Conservation (phyloP, 2,888 invertebrate species). For the Trachelus troglodyta region DNA sequence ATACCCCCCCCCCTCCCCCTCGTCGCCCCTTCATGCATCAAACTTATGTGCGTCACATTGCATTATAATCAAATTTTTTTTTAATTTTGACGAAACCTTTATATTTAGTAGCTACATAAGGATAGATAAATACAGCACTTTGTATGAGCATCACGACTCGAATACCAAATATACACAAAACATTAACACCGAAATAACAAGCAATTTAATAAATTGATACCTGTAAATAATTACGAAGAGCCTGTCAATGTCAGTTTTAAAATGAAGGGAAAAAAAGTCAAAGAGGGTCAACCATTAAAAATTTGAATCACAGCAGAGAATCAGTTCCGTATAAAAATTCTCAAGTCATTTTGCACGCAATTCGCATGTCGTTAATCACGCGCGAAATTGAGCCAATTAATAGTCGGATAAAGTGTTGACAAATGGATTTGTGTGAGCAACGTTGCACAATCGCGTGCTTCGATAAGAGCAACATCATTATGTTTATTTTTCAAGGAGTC, state of each 20-base stretch:
- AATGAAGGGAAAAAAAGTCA: not conserved
- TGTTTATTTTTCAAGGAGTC: not conserved
- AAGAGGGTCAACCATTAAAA: not conserved
- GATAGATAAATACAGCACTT: not conserved
- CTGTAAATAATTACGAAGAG: not conserved
- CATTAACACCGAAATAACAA: not conserved
- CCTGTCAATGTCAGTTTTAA: not conserved
- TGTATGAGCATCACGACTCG: not conserved
- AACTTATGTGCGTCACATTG: not conserved
- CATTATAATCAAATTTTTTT: not conserved
- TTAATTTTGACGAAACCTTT: not conserved
- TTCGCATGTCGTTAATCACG: slow-evolving; percentile 21
- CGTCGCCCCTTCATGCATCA: not conserved
- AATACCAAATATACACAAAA: not conserved
- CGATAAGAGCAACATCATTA: not conserved
- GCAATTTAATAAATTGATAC: not conserved
- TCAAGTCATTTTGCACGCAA: slow-evolving; percentile 21
- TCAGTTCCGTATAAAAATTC: not conserved
- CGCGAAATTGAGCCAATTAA: slow-evolving; percentile 9
- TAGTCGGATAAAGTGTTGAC: not conserved
- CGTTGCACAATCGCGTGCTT: not conserved
- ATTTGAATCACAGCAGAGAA: not conserved
- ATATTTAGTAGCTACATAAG: not conserved
- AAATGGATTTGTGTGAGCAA: not conserved
- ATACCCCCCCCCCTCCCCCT: too few relatives aligned